Evolutionary conservation across 2,797 vertebrate genomes (phyloP), one percentile per base, ranked within the genome.

Genomic region (Micrastur ruficollis): DNA sequence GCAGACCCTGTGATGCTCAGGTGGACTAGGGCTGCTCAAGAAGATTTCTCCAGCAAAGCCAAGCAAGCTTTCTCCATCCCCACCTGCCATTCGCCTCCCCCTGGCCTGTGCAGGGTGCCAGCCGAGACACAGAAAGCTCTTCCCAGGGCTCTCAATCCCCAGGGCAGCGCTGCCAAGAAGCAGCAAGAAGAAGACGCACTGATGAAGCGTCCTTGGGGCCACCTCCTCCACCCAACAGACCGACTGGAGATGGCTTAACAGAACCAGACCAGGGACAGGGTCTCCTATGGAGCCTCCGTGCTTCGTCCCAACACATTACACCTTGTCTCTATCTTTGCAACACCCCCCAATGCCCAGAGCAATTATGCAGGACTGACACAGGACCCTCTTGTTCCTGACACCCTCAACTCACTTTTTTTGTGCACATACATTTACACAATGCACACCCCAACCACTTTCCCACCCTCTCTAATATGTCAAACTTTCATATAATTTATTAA

Each of bases 211-310:
- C 68, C 47, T 27, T 21, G 12, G 47, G 42, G 11, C 47, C 23
- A 18, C 5, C 56, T 61, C 46, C 36, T 27, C 20, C 15, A 0
- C 26, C 47, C 40, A 59, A 31, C 17, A 59, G 38, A 59, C 13
- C 34, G 12, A 2, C 47, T 23, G 26, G 61, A 46, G 46, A 16
- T 3, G 26, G 2, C 38, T 62, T 46, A 15, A 42, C 26, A 59
- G 31, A 79, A 6, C 36, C 49, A 72, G 18, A 12, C 14, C 9
- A 62, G 31, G 29, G 8, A 21, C 2, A 5, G 49, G 55, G 26
- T 31, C 34, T 38, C 5, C 0, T 4, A 5, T 0, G 12, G n/a
- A 50, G 9, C 25, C 10, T 67, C 8, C 23, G 11, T 34, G 9
- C 68, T 25, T 22, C 58, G 23, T 34, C 38, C 50, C 34, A n/a